phyloP scores from a whole-genome alignment of 2,888 invertebrate species.

The Zele albiditarsus region DNA sequence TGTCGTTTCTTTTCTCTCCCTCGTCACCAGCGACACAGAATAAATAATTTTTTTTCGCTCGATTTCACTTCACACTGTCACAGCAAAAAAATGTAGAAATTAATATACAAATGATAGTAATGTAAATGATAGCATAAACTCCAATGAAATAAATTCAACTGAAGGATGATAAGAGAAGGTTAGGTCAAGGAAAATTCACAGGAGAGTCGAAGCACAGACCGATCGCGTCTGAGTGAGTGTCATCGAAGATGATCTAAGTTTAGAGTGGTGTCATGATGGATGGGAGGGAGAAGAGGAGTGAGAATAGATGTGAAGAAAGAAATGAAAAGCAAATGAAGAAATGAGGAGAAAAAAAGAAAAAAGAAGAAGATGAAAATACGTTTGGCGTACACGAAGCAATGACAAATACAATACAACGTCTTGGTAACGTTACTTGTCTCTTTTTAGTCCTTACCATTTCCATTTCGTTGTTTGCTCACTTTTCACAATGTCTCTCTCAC shows the following conservation, averaged over 20 bases:
- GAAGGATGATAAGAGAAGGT: slow-evolving; percentile 32
- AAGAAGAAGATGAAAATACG: slow-evolving; percentile 31
- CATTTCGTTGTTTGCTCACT: slow-evolving; percentile 14
- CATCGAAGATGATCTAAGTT: slow-evolving; percentile 51
- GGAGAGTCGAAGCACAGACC: slow-evolving; percentile 37
- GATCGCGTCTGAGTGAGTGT: slow-evolving; percentile 47
- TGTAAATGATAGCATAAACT: slow-evolving; percentile 5
- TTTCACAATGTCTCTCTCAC: background rate
- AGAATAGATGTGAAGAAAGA: slow-evolving; percentile 16
- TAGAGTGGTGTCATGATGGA: slow-evolving; percentile 41
- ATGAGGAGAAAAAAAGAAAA: slow-evolving; percentile 10
- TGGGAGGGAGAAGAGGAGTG: slow-evolving; percentile 10
- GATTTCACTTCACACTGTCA: slow-evolving; percentile 10
- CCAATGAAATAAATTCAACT: slow-evolving; percentile 22
- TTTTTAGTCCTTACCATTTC: slow-evolving; percentile 36
- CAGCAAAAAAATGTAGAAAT: background rate
- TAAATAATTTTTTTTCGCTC: slow-evolving; percentile 20
- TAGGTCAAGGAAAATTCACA: slow-evolving; percentile 37
- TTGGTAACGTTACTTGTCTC: slow-evolving; percentile 11
- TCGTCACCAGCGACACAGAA: slow-evolving; percentile 28
- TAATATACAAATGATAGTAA: slow-evolving; percentile 15
- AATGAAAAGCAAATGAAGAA: slow-evolving; percentile 19
- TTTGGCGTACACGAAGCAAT: slow-evolving; percentile 38
- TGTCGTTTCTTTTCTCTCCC: slow-evolving; percentile 7
- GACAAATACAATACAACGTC: slow-evolving; percentile 47